Evolutionary conservation across 2,888 invertebrate genomes (phyloP).

Genomic region (Melinopterus prodromus): DNA sequence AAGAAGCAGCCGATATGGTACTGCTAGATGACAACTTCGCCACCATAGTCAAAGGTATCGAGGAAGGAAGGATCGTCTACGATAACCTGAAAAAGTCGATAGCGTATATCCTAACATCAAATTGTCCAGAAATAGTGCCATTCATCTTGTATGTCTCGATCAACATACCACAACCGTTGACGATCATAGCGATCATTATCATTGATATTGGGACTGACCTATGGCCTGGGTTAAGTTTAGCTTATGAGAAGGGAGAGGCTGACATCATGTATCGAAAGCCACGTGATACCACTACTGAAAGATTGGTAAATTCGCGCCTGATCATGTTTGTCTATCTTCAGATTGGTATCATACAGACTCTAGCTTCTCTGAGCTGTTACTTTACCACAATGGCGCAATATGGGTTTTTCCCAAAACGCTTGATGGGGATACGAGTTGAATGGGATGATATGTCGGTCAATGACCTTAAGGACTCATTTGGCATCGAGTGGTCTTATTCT

Average conservation of each 20-base stretch:
- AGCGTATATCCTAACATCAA: constrained; percentile 80
- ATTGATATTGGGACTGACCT: constrained; percentile 83
- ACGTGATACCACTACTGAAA: constrained; percentile 63
- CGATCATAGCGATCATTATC: constrained; percentile 67
- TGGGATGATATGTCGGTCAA: constrained; percentile 76
- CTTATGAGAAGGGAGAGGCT: constrained; percentile 78
- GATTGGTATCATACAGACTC: constrained; percentile 86
- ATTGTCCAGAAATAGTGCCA: constrained; percentile 83
- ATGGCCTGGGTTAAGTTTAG: constrained; percentile 79
- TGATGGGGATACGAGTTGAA: constrained; percentile 60
- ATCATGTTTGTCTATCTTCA: constrained; percentile 87
- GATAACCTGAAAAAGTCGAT: constrained; percentile 86
- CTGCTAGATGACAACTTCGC: constrained; percentile 87
- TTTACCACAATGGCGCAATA: constrained; percentile 81
- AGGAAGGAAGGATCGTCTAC: constrained; percentile 81
- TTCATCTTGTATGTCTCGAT: constrained; percentile 73
- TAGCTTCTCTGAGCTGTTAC: constrained; percentile 81
- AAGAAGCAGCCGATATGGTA: constrained; percentile 89
- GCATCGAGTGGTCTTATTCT: constrained; percentile 76
- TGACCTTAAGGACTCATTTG: constrained; percentile 75
- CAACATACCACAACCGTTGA: constrained; percentile 69
- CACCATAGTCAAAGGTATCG: constrained; percentile 84
- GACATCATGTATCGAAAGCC: constrained; percentile 76
- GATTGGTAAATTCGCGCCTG: constrained; percentile 66
- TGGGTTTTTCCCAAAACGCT: constrained; percentile 75